Evolutionary conservation across 2,797 vertebrate species (phyloP).

Genomic region (Podarcis siculus): DNA sequence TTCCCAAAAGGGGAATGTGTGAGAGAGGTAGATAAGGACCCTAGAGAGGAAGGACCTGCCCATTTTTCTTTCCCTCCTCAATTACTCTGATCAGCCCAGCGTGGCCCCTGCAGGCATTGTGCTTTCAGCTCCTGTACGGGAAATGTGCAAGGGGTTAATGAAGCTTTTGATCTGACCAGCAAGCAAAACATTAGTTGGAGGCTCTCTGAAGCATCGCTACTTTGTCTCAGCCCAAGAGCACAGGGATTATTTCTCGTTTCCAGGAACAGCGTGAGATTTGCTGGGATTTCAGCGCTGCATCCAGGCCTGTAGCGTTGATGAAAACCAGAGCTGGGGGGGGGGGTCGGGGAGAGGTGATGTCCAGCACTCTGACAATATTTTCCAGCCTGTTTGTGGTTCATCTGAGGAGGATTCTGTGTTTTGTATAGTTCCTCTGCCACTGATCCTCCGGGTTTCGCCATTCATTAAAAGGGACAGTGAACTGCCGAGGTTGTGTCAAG

Average conservation of each 20-base stretch:
- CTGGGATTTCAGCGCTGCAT: conserved; percentile 1
- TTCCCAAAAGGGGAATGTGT: neutral
- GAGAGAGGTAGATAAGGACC: conserved; percentile 14
- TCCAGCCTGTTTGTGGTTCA: neutral
- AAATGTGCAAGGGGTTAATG: neutral
- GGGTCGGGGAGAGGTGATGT: neutral
- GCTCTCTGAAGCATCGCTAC: conserved; percentile 11
- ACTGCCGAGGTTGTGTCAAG: conserved; percentile 18
- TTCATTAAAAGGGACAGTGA: conserved; percentile 62
- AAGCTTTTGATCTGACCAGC: conserved; percentile 10
- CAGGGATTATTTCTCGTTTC: conserved; percentile 30
- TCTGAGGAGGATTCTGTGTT: neutral
- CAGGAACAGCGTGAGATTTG: neutral
- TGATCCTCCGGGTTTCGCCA: conserved; percentile 54
- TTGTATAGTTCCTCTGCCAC: neutral
- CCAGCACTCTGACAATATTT: neutral
- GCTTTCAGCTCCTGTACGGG: neutral
- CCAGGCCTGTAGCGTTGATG: rapidly evolving
- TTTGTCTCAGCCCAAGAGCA: conserved; percentile 24
- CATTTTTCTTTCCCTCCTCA: conserved; percentile 22
- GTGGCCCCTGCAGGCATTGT: neutral
- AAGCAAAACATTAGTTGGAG: neutral
- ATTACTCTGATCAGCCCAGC: conserved; percentile 5
- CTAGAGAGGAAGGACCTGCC: neutral
- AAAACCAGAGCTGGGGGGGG: neutral